Percentiles rank a stretch among this genome's conserved stretches.
phyloP scores from a whole-genome alignment of 2,113 vertebrate genomes.

The Bothrops jararaca region DNA sequence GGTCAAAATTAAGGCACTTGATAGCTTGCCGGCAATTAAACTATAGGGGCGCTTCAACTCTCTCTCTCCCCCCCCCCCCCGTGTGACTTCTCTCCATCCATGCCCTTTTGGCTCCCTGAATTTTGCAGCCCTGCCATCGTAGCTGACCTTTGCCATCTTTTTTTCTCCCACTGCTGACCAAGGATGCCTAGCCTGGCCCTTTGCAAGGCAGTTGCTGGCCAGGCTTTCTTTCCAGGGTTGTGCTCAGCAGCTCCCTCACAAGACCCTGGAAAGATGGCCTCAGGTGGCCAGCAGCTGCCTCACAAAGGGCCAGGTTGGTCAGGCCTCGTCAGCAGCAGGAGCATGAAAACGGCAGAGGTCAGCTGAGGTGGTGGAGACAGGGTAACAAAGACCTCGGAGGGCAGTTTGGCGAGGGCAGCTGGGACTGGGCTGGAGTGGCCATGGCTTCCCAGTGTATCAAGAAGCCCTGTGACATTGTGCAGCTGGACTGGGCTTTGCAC shows the following conservation, averaged over 20 bases:
- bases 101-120: neutral
- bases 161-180: neutral
- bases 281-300: neutral
- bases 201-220: neutral
- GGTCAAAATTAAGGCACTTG: neutral
- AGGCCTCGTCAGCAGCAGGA: neutral
- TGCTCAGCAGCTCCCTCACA: neutral
- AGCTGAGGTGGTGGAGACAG: neutral
- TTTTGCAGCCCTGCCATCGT: neutral
- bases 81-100: neutral
- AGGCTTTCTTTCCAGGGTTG: neutral
- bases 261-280: neutral
- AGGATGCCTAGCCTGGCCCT: neutral
- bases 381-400: neutral
- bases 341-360: neutral
- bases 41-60: neutral
- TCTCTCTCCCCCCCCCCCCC: too few species aligned
- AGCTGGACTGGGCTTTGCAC: neutral
- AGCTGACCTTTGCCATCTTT: neutral
- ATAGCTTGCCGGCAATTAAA: neutral
- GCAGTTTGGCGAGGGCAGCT: neutral
- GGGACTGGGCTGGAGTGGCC: neutral
- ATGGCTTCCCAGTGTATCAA: neutral
- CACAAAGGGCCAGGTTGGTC: neutral
- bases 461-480: neutral